Conservation (phyloP, 2,113 vertebrate genomes). For the Ochotona curzoniae region DNA sequence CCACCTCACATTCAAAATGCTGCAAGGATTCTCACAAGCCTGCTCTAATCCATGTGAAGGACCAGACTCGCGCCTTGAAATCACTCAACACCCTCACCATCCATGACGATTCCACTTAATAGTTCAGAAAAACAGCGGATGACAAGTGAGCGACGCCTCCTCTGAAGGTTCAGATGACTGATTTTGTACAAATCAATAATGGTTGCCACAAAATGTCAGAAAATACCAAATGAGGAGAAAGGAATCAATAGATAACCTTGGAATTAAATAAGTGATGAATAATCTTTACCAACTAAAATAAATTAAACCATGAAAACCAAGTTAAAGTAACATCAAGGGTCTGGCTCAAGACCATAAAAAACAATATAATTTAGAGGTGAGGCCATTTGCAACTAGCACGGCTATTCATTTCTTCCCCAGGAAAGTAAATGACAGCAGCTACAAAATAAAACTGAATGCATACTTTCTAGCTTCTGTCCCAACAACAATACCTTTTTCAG, state of each 20-base stretch:
- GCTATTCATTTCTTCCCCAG: neutral
- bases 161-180: slow-evolving; percentile 91
- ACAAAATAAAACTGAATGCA: slow-evolving; percentile 75
- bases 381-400: neutral
- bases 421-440: slow-evolving; percentile 64
- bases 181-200: slow-evolving; percentile 93
- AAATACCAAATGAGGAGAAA: slow-evolving; percentile 94
- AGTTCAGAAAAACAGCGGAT: slow-evolving; percentile 92
- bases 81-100: slow-evolving; percentile 76
- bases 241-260: slow-evolving; percentile 92
- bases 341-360: slow-evolving; percentile 71
- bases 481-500: slow-evolving; percentile 55
- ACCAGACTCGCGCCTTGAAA: slow-evolving; percentile 62
- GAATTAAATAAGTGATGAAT: slow-evolving; percentile 93
- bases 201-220: slow-evolving; percentile 93
- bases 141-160: slow-evolving; percentile 92
- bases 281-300: slow-evolving; percentile 93
- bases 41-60: neutral
- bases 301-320: slow-evolving; percentile 85
- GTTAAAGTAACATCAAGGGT: slow-evolving; percentile 77
- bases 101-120: slow-evolving; percentile 86
- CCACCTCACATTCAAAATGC: neutral
- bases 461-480: slow-evolving; percentile 60
- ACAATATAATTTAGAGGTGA: slow-evolving; percentile 75
- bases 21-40: neutral